These are phyloP conservation scores for Corapipo altera DNA, from an alignment of 2,113 vertebrate species.

Conservation along the genomic window DNA sequence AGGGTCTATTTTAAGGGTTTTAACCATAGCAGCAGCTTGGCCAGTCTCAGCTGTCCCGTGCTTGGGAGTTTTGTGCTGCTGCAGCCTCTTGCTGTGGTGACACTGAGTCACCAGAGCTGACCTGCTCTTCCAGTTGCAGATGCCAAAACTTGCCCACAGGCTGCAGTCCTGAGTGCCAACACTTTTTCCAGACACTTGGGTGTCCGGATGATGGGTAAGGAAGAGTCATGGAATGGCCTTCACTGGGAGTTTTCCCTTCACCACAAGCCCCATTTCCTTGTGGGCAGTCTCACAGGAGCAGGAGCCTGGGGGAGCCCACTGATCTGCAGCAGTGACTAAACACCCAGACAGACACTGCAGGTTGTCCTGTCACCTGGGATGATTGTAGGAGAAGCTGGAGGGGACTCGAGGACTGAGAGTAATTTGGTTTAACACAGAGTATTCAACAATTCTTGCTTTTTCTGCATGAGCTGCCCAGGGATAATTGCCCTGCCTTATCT, in stretches of 20 bases:
- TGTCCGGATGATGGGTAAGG: fast-evolving
- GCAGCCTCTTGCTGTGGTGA: background rate
- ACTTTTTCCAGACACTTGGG: background rate
- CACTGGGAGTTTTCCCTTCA: background rate
- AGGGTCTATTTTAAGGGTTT: background rate
- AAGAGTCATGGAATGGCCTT: fast-evolving
- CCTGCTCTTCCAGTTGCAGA: background rate
- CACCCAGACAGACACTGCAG: background rate
- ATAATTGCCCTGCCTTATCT: background rate
- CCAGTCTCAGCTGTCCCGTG: background rate
- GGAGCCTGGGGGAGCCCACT: background rate
- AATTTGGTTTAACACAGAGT: background rate
- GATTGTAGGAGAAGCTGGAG: background rate
- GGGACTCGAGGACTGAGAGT: background rate
- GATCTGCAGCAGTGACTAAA: background rate
- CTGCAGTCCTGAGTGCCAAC: fast-evolving
- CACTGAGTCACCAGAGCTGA: constrained; percentile 7
- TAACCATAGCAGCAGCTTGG: background rate
- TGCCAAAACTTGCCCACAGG: background rate
- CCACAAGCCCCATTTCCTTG: background rate
- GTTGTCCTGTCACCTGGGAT: background rate
- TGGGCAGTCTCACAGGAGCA: background rate
- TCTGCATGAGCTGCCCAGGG: background rate
- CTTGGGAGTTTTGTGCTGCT: background rate
- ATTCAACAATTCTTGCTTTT: background rate